These are phyloP conservation scores for Lepas anatifera DNA, from an alignment of 2,888 invertebrate genomes.

Conservation along the genomic window DNA sequence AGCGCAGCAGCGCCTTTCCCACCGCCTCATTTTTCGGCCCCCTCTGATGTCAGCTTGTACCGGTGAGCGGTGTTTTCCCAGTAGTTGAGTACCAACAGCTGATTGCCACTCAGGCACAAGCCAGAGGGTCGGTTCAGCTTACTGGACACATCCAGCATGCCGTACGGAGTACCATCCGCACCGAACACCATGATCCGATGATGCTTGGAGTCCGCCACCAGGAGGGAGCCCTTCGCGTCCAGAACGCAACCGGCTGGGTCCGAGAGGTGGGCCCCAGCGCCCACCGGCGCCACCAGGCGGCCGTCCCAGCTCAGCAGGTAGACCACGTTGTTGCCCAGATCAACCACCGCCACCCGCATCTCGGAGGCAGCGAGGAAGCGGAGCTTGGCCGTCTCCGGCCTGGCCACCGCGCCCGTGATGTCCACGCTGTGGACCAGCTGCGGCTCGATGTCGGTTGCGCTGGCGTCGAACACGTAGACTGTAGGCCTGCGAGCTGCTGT, in stretches of 20 bases:
- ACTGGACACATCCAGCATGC: background rate
- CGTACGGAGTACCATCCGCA: background rate
- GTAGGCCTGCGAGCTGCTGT: background rate
- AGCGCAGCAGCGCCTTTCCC: no score
- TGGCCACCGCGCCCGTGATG: background rate
- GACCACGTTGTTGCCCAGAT: conserved; percentile 5
- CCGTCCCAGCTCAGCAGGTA: background rate
- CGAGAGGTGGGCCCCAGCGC: background rate
- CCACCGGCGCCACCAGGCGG: background rate
- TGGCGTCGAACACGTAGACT: background rate
- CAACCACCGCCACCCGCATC: background rate
- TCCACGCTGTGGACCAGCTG: background rate
- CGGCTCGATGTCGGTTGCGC: background rate
- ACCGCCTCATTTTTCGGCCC: no score
- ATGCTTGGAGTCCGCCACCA: background rate
- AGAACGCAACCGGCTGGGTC: background rate
- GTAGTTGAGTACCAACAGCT: background rate
- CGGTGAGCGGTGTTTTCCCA: background rate
- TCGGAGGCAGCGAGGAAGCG: background rate
- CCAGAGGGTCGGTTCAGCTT: conserved; percentile 1
- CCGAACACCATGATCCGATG: background rate
- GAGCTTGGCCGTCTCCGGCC: background rate
- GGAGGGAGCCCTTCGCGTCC: background rate
- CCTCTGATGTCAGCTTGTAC: background rate
- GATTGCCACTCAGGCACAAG: background rate